phyloP scores from a whole-genome alignment of 2,113 vertebrate genomes.

The Sturnus vulgaris region DNA sequence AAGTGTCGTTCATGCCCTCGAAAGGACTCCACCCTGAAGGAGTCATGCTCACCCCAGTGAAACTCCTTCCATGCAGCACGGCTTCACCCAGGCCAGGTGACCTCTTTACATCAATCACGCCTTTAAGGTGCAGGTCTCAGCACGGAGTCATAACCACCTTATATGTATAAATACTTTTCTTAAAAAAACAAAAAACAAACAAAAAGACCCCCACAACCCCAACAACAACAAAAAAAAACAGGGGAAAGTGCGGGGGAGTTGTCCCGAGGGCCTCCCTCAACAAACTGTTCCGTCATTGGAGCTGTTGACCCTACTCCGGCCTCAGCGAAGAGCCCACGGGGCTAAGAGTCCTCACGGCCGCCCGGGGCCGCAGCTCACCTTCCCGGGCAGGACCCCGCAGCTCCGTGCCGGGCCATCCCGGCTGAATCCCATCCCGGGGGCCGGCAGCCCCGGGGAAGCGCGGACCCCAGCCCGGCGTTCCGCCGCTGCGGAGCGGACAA shows the following conservation, averaged over 20 bases:
- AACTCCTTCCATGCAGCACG: accelerated
- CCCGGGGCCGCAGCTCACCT: neutral
- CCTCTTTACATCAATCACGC: neutral
- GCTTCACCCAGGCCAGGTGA: neutral
- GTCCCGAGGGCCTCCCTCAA: no score
- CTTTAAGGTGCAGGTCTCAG: neutral
- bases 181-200: neutral
- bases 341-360: neutral
- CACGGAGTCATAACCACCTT: accelerated
- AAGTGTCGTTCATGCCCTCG: accelerated
- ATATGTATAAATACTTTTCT: accelerated
- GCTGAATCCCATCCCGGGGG: neutral
- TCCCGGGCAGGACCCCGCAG: no score
- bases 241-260: neutral
- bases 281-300: neutral
- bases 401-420: neutral
- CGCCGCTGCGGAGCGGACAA: no score
- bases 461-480: accelerated
- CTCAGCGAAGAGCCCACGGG: neutral
- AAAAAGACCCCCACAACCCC: neutral
- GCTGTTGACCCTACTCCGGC: neutral
- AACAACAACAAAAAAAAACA: neutral
- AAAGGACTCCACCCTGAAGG: neutral
- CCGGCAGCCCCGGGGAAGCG: neutral
- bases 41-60: neutral